phyloP scores from a whole-genome alignment of 2,797 vertebrate species.

The Peromyscus aztecus region DNA sequence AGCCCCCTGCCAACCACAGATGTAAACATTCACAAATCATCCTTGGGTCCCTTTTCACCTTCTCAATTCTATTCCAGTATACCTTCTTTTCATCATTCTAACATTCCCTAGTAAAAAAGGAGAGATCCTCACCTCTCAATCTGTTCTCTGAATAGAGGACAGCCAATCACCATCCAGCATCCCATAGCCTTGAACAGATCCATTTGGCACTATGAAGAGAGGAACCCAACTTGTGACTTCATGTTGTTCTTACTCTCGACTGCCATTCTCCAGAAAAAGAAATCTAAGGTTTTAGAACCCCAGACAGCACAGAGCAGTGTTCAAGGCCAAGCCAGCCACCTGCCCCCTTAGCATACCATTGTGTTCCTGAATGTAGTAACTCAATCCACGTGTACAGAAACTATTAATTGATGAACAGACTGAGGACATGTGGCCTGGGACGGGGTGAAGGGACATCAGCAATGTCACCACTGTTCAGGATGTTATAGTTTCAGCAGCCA shows the following conservation, averaged over 20 bases:
- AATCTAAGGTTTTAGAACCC: neutral
- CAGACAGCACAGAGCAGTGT: neutral
- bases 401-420: neutral
- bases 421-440: neutral
- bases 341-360: neutral
- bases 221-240: neutral
- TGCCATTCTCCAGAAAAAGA: neutral
- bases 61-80: neutral
- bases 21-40: constrained; percentile 23
- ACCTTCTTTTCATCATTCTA: constrained; percentile 27
- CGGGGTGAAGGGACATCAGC: neutral
- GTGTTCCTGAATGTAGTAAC: accelerated
- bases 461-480: neutral
- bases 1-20: neutral
- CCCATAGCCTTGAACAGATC: neutral
- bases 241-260: neutral
- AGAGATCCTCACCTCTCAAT: constrained; percentile 10
- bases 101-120: neutral
- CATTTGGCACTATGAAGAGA: neutral
- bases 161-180: neutral
- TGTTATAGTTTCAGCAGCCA: neutral
- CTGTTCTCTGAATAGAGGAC: constrained; percentile 20
- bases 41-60: neutral
- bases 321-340: neutral
- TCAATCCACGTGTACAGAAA: neutral